Evolutionary conservation across 2,797 vertebrate genomes (phyloP), one percentile per base, ranked within the genome.

Genomic region (Malacoctenus gilli): DNA sequence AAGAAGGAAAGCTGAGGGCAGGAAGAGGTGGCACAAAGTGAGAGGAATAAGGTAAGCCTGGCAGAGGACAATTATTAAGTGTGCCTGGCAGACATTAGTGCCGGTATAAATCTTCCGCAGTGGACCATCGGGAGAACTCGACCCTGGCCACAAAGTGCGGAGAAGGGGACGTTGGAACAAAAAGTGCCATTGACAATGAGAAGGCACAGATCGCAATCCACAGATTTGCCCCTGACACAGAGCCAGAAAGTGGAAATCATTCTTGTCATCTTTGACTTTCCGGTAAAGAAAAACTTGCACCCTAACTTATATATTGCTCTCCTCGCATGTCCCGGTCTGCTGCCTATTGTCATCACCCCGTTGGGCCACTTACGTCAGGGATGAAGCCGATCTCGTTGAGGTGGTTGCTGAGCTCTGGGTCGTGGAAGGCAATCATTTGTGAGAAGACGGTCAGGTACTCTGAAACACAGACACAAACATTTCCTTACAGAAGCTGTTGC

Each of bases 311-410:
- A 49, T 19, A 5, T 9, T 31, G 31, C 50, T 36, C 14, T 57
- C 38, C n/a, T 13, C 44, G 34, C 8, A 16, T 12, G 25, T 62
- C 52, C 42, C 57, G 43, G n/a, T 2, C 47, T 14, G 46, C 56
- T 22, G 51, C 16, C 34, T 57, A 13, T 20, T 56, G 36, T 52
- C 19, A 15, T 70, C 47, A 67, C 35, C 43, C 8, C 41, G 52
- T 56, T 41, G 46, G 43, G 43, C 28, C 23, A 96, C 97, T 97
- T 89, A 99, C 97, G 59, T 99, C 97, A 75, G 97, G 97, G 83
- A 99, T 99, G 85, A 99, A 99, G 50, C 96, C 96, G 63, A 98
- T 99, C 85, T 98, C 95, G 67, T 97, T 99, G 49, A 99, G 94
- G 83, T 99, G 97, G 86, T 98, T 99, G 89, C 94, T 98, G 51